phyloP scores from a whole-genome alignment of 2,113 vertebrate species.

The Laterallus jamaicensis region DNA sequence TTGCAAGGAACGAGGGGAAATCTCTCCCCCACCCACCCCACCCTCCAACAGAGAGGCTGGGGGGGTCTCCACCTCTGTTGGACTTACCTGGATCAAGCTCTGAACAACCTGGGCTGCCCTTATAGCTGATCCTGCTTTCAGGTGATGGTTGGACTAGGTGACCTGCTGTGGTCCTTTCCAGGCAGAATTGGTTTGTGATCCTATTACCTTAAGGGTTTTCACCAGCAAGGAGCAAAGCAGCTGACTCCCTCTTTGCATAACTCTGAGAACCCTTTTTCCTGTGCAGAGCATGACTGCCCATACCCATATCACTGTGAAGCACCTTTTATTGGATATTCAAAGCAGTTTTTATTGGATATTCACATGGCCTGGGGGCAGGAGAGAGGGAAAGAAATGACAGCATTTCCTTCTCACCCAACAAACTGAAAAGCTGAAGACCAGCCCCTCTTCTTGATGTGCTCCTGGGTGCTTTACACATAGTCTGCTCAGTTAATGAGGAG shows the following conservation, averaged over 20 bases:
- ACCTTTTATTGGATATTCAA: background rate
- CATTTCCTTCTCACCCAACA: background rate
- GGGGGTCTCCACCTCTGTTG: background rate
- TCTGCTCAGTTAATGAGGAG: background rate
- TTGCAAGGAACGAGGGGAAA: background rate
- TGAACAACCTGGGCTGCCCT: background rate
- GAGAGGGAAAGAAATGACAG: background rate
- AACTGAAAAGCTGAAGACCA: background rate
- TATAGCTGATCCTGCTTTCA: background rate
- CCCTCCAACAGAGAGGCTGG: too few species aligned
- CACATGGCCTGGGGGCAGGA: background rate
- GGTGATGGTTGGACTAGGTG: background rate
- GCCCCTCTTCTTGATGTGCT: background rate
- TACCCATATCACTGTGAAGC: background rate
- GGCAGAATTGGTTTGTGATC: background rate
- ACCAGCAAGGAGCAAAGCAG: background rate
- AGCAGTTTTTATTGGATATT: background rate
- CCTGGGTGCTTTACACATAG: background rate
- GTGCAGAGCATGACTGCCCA: background rate
- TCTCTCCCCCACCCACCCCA: rapidly evolving
- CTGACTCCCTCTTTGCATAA: rapidly evolving
- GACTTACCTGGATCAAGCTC: too few species aligned
- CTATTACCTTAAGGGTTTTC: background rate
- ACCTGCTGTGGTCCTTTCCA: background rate
- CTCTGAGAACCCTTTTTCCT: background rate